phyloP scores from a whole-genome alignment of 1,140 invertebrate species.

The Drosophila equinoxialis region DNA sequence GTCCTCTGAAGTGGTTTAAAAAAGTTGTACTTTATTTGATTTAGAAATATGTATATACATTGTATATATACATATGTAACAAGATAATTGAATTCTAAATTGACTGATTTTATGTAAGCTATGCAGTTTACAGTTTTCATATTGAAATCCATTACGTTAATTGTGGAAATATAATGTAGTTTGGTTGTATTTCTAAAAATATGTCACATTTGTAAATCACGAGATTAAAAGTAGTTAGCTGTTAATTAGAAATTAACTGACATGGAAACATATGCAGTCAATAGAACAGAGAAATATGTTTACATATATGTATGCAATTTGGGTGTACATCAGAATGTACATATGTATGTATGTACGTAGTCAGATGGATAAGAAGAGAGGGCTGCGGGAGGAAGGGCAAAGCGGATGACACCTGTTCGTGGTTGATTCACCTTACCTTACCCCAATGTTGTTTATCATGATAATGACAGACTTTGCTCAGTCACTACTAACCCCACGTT shows the following conservation, averaged over 20 bases:
- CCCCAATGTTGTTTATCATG: constrained; percentile 60
- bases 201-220: not conserved
- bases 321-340: not conserved
- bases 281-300: not conserved
- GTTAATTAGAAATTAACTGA: constrained; percentile 3
- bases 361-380: not conserved
- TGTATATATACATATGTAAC: too few relatives aligned
- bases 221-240: not conserved
- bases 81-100: too few relatives aligned
- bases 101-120: too few relatives aligned
- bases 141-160: too few relatives aligned
- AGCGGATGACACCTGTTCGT: constrained; percentile 75
- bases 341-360: not conserved
- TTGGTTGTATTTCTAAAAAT: not conserved
- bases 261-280: not conserved
- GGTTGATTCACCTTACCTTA: constrained; percentile 17
- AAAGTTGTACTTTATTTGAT: too few relatives aligned
- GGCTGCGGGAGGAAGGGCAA: constrained; percentile 5
- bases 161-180: too few relatives aligned
- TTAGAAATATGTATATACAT: too few relatives aligned
- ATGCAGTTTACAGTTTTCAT: too few relatives aligned
- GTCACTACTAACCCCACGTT: constrained; percentile 36
- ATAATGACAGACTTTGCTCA: constrained; percentile 59
- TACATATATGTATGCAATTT: not conserved
- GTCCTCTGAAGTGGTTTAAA: too few relatives aligned